These are phyloP conservation scores for Sapajus apella DNA, from an alignment of 2,113 vertebrate genomes.

Conservation along the genomic window DNA sequence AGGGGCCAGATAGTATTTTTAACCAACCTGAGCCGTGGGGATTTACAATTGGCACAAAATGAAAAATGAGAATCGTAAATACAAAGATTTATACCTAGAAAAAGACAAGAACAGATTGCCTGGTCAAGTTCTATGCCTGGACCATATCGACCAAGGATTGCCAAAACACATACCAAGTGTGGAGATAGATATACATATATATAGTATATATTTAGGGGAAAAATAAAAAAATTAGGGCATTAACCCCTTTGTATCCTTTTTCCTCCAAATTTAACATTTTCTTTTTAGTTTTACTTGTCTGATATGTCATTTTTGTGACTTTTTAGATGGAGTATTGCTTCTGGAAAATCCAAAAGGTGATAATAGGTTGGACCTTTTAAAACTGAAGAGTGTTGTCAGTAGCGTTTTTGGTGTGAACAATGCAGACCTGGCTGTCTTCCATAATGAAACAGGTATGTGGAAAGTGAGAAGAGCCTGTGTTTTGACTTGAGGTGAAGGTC, in stretches of 20 bases:
- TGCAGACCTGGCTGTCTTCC: constrained; percentile 86
- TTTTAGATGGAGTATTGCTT: constrained; percentile 90
- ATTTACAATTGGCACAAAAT: background rate
- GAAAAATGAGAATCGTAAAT: background rate
- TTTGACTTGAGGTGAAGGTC: background rate
- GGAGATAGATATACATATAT: no score
- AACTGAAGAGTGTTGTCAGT: constrained; percentile 87
- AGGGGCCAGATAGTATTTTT: background rate
- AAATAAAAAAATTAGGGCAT: background rate
- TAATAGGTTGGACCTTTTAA: constrained; percentile 86
- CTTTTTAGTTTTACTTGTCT: background rate
- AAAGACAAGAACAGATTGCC: background rate
- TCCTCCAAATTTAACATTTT: background rate
- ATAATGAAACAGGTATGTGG: constrained; percentile 87
- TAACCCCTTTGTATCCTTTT: background rate
- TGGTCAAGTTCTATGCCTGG: background rate
- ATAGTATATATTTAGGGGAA: background rate
- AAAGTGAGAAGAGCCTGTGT: background rate
- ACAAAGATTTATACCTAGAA: background rate
- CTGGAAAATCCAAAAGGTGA: constrained; percentile 97
- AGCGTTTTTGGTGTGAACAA: constrained; percentile 90
- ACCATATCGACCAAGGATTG: background rate
- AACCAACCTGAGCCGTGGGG: background rate
- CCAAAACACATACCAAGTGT: background rate
- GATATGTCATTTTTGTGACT: constrained; percentile 50